Evolutionary conservation across 1,140 invertebrate species (phyloP), one percentile per base, ranked within the genome.

Genomic region (Diorhabda elongata): DNA sequence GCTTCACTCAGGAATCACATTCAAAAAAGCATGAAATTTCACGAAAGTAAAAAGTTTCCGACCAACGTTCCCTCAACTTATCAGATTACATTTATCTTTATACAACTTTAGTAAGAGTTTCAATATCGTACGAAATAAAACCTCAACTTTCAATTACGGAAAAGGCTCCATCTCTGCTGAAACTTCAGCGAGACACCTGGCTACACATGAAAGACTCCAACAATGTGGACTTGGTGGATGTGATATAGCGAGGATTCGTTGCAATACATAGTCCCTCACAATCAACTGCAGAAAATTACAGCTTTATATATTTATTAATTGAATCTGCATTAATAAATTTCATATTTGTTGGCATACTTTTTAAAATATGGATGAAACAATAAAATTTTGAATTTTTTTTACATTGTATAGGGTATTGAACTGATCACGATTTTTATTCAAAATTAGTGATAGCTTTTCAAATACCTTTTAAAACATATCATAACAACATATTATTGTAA

Each of bases 281-380:
- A 56, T n/a, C 52, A 56, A 56, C n/a, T 56, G n/a, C 52, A n/a
- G 52, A 56, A n/a, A 56, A 56, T 56, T 56, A 56, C 52, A n/a
- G 2, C 6, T 7, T 7, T 7, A 56, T 56, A 56, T 56, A 56
- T 26, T 26, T 26, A 26, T 26, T 26, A 26, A 26, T 26, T 26
- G 26, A 26, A 26, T 26, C 1, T 26, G 26, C 26, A 26, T 26
- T 26, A 26, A 1, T 26, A 26, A 26, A 1, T 26, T 26, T 26
- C 26, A 26, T 2, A 26, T 26, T 26, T 26, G 26, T 26, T 26
- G 26, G 26, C 26, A 26, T 26, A 26, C 26, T 26, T 26, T 26
- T 26, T 26, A 26, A 26, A 26, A 26, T 26, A 2, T 26, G 26
- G 26, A 26, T 2, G 1, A 26, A 26, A 26, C 26, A 26, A 26